Percentiles rank a stretch among this genome's conserved stretches.
Evolutionary conservation across 2,113 vertebrate species (phyloP).

Genomic region (Equus przewalskii): DNA sequence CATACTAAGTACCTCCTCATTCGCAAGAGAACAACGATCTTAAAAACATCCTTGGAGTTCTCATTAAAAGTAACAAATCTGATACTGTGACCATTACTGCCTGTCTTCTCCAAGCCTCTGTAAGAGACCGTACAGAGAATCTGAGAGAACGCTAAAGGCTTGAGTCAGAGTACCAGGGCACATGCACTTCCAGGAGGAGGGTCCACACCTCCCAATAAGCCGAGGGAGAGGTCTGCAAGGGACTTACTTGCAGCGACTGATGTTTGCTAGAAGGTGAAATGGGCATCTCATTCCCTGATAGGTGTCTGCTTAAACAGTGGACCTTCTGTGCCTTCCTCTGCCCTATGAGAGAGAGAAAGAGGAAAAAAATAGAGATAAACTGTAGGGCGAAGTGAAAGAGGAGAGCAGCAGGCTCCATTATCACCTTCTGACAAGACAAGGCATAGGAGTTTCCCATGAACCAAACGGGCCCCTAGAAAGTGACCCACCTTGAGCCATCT

Average conservation of each 20-base stretch:
- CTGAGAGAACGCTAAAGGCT: neutral
- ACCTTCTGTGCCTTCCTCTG: neutral
- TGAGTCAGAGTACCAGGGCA: neutral
- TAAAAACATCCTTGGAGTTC: neutral
- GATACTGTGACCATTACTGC: neutral
- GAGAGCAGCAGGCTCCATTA: neutral
- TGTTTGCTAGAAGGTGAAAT: neutral
- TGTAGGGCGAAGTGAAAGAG: neutral
- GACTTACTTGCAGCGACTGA: neutral
- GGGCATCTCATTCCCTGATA: neutral
- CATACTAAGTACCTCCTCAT: neutral
- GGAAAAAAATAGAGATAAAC: neutral
- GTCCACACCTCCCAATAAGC: neutral
- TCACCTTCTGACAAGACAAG: neutral
- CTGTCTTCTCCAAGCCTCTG: neutral
- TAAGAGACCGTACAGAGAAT: neutral
- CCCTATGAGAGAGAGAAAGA: neutral
- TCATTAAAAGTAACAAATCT: neutral
- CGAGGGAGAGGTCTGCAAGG: neutral
- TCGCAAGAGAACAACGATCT: neutral
- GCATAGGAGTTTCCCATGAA: neutral
- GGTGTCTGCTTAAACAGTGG: neutral
- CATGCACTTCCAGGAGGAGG: no score
- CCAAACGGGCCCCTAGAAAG: neutral
- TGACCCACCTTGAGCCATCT: neutral